These are phyloP conservation scores for Limanda limanda DNA, from an alignment of 2,113 vertebrate genomes.

Conservation along the genomic window DNA sequence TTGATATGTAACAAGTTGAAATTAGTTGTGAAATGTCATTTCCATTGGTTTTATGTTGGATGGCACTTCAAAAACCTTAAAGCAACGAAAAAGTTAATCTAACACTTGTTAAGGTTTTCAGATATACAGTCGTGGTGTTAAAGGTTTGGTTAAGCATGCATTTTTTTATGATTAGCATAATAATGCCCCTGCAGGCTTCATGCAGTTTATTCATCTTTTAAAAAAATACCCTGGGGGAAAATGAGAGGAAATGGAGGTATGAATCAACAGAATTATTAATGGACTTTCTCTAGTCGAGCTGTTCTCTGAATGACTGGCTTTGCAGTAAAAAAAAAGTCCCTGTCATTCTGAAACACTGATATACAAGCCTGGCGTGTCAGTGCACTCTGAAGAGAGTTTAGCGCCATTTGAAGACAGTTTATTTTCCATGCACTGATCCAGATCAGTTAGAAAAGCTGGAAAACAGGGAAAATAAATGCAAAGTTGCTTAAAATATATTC, in stretches of 20 bases:
- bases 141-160: background rate
- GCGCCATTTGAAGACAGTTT: background rate
- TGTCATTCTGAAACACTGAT: conserved; percentile 60
- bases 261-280: conserved; percentile 68
- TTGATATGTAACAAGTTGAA: background rate
- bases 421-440: background rate
- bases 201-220: conserved; percentile 19
- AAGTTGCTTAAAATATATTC: background rate
- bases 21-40: background rate
- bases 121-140: background rate
- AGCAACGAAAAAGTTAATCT: too few species aligned
- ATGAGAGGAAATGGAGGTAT: conserved; percentile 39
- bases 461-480: background rate
- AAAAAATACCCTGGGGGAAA: conserved; percentile 59
- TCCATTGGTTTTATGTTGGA: background rate
- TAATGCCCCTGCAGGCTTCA: background rate
- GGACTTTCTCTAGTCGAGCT: conserved; percentile 69
- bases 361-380: conserved; percentile 10
- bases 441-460: background rate
- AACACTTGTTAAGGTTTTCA: background rate
- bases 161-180: background rate
- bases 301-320: conserved; percentile 70
- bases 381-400: conserved; percentile 12
- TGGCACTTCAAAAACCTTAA: background rate
- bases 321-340: conserved; percentile 59